phyloP scores from a whole-genome alignment of 2,113 vertebrate species.

The Sorex araneus region DNA sequence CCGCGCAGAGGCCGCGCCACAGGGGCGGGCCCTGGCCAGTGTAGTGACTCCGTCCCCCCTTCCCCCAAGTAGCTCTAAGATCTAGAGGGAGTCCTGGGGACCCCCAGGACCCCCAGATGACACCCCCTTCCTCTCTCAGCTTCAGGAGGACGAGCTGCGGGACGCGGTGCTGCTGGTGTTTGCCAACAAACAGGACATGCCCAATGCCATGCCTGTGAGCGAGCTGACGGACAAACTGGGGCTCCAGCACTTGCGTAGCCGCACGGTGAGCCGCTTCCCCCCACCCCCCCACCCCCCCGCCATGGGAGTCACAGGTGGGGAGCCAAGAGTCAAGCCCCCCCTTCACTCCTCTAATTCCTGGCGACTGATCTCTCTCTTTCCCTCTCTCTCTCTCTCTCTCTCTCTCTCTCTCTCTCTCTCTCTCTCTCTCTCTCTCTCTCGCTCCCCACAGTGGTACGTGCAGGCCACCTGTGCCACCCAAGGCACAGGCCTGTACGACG shows the following conservation, averaged over 20 bases:
- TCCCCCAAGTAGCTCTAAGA: background rate
- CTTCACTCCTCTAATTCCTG: background rate
- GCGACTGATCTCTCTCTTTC: background rate
- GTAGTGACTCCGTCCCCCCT: background rate
- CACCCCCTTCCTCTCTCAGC: conserved; percentile 71
- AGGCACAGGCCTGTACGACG: conserved; percentile 94
- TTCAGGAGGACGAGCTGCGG: conserved; percentile 94
- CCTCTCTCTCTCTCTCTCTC: conserved; percentile 46
- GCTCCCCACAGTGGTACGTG: conserved; percentile 91
- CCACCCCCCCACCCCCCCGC: no score
- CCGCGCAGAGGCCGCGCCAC: background rate
- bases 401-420: background rate
- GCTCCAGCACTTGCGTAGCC: conserved; percentile 90
- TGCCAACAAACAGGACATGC: conserved; percentile 97
- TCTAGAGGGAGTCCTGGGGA: background rate
- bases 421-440: background rate
- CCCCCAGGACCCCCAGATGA: background rate
- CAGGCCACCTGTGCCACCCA: conserved; percentile 95
- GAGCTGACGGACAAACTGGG: conserved; percentile 95
- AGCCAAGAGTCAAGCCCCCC: background rate
- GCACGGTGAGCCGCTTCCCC: conserved; percentile 88
- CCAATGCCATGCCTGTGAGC: conserved; percentile 93
- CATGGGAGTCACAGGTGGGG: background rate
- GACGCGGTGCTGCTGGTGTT: conserved; percentile 95
- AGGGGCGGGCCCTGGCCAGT: background rate